phyloP scores from a whole-genome alignment of 2,113 vertebrate genomes.

The Ariopsis seemanni region DNA sequence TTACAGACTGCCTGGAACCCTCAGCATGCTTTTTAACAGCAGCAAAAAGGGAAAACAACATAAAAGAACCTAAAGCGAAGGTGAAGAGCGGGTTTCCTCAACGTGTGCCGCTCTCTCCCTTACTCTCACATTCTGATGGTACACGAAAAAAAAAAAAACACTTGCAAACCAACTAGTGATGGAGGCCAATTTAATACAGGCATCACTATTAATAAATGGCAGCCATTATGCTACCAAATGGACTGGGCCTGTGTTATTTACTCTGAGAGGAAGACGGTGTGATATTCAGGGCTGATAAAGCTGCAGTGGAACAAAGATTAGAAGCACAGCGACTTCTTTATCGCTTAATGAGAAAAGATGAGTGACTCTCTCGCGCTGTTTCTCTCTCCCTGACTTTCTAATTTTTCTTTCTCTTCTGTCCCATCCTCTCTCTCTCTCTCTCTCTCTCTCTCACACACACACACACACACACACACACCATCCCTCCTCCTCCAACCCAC shows the following conservation, averaged over 20 bases:
- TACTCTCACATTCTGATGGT: slow-evolving; percentile 3
- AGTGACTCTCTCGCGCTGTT: slow-evolving; percentile 59
- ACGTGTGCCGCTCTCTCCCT: neutral
- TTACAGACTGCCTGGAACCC: slow-evolving; percentile 52
- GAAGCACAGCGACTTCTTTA: slow-evolving; percentile 51
- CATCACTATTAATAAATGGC: slow-evolving; percentile 55
- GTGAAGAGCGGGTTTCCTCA: slow-evolving; percentile 25
- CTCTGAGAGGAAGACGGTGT: slow-evolving; percentile 42
- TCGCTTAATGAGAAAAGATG: slow-evolving; percentile 59
- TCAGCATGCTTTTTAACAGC: slow-evolving; percentile 34
- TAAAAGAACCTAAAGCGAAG: slow-evolving; percentile 47
- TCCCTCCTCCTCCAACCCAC: slow-evolving; percentile 53
- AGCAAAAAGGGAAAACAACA: slow-evolving; percentile 21
- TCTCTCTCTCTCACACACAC: neutral
- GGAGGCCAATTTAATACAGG: slow-evolving; percentile 45
- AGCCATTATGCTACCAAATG: slow-evolving; percentile 56
- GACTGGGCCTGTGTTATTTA: slow-evolving; percentile 55
- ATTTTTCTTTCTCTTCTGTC: slow-evolving; percentile 53
- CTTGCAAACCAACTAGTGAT: neutral
- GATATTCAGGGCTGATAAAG: slow-evolving; percentile 60
- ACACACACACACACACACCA: neutral
- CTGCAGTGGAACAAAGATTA: slow-evolving; percentile 53
- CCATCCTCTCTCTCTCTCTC: slow-evolving; percentile 19
- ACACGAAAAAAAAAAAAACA: neutral
- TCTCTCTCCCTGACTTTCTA: slow-evolving; percentile 49